Evolutionary conservation across 2,113 vertebrate species (phyloP), one percentile per base, ranked within the genome.

Genomic region (Nothobranchius furzeri): DNA sequence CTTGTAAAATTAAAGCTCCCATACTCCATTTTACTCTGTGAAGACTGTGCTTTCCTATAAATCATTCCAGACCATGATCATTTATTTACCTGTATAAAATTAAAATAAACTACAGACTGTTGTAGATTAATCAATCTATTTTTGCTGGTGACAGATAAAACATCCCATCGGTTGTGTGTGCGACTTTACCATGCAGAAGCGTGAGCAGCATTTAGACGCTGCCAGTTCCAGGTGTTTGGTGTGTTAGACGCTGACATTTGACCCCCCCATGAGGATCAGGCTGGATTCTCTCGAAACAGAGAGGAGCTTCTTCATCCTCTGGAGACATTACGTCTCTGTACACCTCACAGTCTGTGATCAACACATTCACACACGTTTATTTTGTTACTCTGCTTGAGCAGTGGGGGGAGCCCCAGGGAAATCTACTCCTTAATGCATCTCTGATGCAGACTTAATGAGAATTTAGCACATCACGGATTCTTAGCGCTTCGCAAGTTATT

Each of bases 391-490:
- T 89, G 80, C 79, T 75, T 81, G 63, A 82, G 82, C 65, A 40
- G 66, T 69, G 68, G 76, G 81, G 68, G 72, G 59, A 78, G 67
- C 73, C 71, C 75, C 55, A 12, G 88, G 91, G 92, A 93, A 93
- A 93, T 92, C 88, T 89, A 84, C 77, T 85, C 87, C 89, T 91
- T 92, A 92, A 90, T 91, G 88, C 88, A 89, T 86, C 89, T 91
- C 85, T 89, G 85, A 91, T 93, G 88, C 82, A 74, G 83, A 91
- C 88, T 91, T 91, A 92, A 91, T 93, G 88, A 91, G 91, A 91
- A 91, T 92, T 91, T 91, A 91, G 86, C 87, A 90, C 85, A 85
- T 91, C 89, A 82, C 56, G 30, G 85, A 89, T 89, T 90, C 84
- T 87, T 77, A 70, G 78, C n/a, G 37, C 82, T 82, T 73, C 73